A percentile compares a stretch with the other conserved stretches of the same genome.
Conservation (phyloP, 23 tunicate genomes). For the Phallusia fumigata region DNA sequence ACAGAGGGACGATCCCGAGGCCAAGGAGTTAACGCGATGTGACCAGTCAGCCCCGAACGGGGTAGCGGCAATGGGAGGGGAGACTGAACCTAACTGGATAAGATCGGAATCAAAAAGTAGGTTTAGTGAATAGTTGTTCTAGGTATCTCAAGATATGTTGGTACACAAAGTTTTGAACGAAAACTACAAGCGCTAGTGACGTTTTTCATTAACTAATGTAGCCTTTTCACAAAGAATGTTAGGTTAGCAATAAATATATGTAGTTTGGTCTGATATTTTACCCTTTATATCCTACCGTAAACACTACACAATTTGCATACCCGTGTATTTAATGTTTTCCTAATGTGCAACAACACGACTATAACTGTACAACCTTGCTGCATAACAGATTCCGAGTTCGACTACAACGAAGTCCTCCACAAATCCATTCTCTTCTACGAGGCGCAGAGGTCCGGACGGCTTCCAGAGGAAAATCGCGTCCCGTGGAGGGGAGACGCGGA, state of each 20-base stretch:
- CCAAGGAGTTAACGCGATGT: constrained; percentile 12
- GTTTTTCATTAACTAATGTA: too few species aligned
- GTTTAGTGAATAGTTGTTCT: too few species aligned
- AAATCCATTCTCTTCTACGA: constrained; percentile 87
- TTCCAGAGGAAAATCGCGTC: constrained; percentile 59
- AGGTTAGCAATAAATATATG: too few species aligned
- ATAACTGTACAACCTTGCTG: neutral
- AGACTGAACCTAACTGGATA: constrained; percentile 16
- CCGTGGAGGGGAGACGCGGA: constrained; percentile 92
- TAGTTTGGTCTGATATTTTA: too few species aligned
- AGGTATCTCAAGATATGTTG: too few species aligned
- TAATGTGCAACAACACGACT: neutral
- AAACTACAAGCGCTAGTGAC: too few species aligned
- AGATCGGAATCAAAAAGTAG: neutral
- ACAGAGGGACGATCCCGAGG: neutral
- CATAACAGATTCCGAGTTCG: constrained; percentile 1
- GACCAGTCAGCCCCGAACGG: constrained; percentile 41
- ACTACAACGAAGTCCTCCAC: constrained; percentile 84
- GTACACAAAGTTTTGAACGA: too few species aligned
- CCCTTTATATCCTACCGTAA: too few species aligned
- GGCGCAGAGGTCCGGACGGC: constrained; percentile 88
- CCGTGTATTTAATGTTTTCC: too few species aligned
- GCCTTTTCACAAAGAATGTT: too few species aligned
- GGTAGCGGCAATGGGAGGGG: constrained; percentile 38
- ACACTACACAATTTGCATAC: too few species aligned